Evolutionary conservation across 2,113 vertebrate genomes (phyloP).

Genomic region (Chascanopsetta lugubris): DNA sequence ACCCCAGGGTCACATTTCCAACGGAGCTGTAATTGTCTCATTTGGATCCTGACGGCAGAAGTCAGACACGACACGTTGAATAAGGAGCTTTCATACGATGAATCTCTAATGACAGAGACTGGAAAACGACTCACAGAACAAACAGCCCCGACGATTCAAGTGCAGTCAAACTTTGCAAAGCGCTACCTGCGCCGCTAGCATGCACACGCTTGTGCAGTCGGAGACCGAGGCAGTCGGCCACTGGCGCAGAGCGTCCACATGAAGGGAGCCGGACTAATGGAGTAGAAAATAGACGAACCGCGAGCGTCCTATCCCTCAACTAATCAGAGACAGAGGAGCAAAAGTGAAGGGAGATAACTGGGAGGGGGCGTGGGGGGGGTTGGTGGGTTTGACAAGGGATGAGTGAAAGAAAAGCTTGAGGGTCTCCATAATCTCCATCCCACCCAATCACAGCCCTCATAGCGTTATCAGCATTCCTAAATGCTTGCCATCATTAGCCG

Average conservation of each 20-base stretch:
- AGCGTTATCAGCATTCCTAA: slow-evolving; percentile 59
- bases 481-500: slow-evolving; percentile 52
- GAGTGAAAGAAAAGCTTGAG: slow-evolving; percentile 40
- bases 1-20: slow-evolving; percentile 35
- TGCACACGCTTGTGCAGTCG: neutral
- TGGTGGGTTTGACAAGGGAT: slow-evolving; percentile 32
- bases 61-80: too few species aligned
- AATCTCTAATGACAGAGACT: neutral
- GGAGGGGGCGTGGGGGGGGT: slow-evolving; percentile 2
- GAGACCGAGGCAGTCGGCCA: slow-evolving; percentile 27
- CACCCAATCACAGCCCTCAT: slow-evolving; percentile 52
- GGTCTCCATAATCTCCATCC: slow-evolving; percentile 49
- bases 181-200: neutral
- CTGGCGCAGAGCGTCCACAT: slow-evolving; percentile 37
- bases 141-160: neutral
- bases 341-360: slow-evolving; percentile 44
- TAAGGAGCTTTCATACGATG: neutral
- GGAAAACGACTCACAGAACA: neutral
- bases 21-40: slow-evolving; percentile 28
- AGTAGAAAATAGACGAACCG: slow-evolving; percentile 74
- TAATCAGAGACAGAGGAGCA: slow-evolving; percentile 63
- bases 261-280: slow-evolving; percentile 67
- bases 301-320: slow-evolving; percentile 57
- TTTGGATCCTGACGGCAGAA: slow-evolving; percentile 6
- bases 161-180: slow-evolving; percentile 4